Evolutionary conservation across 2,888 invertebrate species (phyloP), one percentile per base, ranked within the genome.

Genomic region (Dendrolimus houi): DNA sequence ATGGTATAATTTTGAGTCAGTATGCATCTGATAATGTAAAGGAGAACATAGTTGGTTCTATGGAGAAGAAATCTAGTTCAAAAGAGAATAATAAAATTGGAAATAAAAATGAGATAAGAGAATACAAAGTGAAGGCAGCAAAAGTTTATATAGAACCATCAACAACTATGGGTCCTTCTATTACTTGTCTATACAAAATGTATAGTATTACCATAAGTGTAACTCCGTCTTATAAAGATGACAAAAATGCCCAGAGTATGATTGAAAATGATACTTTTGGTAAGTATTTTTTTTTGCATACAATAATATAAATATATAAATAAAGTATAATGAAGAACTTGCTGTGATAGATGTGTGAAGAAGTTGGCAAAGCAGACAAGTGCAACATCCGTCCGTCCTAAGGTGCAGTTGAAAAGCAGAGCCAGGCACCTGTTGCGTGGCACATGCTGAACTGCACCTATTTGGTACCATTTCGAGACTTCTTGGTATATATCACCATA

Each of bases 181-280:
- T 85, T 57, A 73, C 77, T 7, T 90, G 90, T 65, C 62, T 87
- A 13, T 88, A 87, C 61, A 89, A 88, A 65, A 76, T 82, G n/a
- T 75, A 85, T 41, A 85, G 74, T 64, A 79, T 89, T 1, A 74
- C 81, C 0, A 73, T 79, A 47, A 88, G 87, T 72, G 84, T 79
- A 0, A 88, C 87, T 3, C 88, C 86, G 0, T 78, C 83, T 0
- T 85, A 87, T 61, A 75, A 70, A 29, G 87, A 88, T 61, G 88
- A 87, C 0, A 71, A 64, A 47, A 81, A 85, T 64, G 79, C 77
- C 17, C 85, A 90, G 60, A 61, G 79, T 12, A 67, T 79, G 63
- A 84, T 85, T 8, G 89, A 87, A 59, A 86, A 79, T 77, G 80
- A 84, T 59, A 77, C 72, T 59, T 80, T 76, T 72, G 85, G 89